These are phyloP conservation scores for Cotesia vestalis DNA, from an alignment of 1,140 invertebrate species.

Conservation along the genomic window DNA sequence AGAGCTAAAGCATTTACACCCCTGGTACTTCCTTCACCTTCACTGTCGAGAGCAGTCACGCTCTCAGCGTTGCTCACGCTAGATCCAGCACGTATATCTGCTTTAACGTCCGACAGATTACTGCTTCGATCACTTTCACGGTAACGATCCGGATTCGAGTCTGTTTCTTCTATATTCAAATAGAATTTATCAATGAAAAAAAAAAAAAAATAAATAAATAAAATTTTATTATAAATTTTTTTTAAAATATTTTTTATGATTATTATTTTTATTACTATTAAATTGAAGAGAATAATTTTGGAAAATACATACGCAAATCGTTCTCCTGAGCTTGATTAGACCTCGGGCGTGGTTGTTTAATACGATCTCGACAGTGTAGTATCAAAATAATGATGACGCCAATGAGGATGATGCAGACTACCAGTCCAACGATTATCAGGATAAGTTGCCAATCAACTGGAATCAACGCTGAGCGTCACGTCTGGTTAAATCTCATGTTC, in stretches of 20 bases:
- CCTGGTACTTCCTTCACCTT: conserved; percentile 65
- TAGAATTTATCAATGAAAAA: background rate
- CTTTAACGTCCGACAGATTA: conserved; percentile 89
- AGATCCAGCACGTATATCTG: conserved; percentile 85
- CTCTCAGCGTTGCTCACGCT: conserved; percentile 77
- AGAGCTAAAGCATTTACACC: conserved; percentile 75
- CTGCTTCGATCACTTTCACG: conserved; percentile 89
- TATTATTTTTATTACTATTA: background rate
- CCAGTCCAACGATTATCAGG: conserved; percentile 66
- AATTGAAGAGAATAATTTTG: conserved; percentile 12
- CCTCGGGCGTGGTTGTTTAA: conserved; percentile 62
- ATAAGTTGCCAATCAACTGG: conserved; percentile 68
- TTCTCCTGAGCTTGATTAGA: conserved; percentile 61
- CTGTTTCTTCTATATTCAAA: conserved; percentile 63
- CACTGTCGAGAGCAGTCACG: conserved; percentile 69
- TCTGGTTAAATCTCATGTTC: conserved; percentile 56
- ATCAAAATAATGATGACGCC: conserved; percentile 67
- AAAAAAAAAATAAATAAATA: background rate
- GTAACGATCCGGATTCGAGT: conserved; percentile 80
- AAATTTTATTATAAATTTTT: background rate
- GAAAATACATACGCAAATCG: conserved; percentile 61
- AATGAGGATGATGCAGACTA: conserved; percentile 66
- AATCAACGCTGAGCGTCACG: conserved; percentile 64
- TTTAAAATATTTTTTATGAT: background rate
- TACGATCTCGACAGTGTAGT: conserved; percentile 68